Evolutionary conservation across 2,113 vertebrate species (phyloP), one percentile per base, ranked within the genome.

Genomic region (Chloebia gouldiae): DNA sequence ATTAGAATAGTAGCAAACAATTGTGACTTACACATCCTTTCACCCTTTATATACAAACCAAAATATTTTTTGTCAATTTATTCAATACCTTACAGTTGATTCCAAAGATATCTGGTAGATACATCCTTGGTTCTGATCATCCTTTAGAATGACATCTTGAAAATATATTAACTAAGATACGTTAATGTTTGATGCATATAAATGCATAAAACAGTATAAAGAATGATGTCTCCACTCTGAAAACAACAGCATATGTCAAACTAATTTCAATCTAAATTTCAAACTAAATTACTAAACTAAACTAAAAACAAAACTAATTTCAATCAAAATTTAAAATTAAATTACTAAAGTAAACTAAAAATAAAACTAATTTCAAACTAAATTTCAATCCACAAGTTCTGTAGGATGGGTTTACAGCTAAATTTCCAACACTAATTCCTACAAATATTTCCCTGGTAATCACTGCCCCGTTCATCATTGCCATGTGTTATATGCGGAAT

Each of bases 1-100:
- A 91, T 96, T 88, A 96, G 63, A 95, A 79, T 25, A 64, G 70
- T 39, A 81, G 66, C 68, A 93, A 95, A 75, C 45, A 89, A 73
- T 80, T 3, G 1, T 85, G 69, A 33, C 33, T 95, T 91, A 23
- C 20, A 90, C 69, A 94, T 60, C 33, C 22, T 81, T 95, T 96
- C 12, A 13, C 31, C 57, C 33, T 82, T 68, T 85, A 45, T 69
- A 40, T 78, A 81, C 47, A 87, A 95, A 66, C 37, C 63, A 81
- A 92, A 87, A 47, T 7, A 39, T 27, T 64, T 97, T 91, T 93
- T 63, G 24, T 88, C 49, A 71, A 54, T 86, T 84, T 87, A 83
- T 86, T 91, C 79, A 93, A 47, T 91, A 53, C 11, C 69, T 93
- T 93, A 57, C 28, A 76, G 88, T 45, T 45, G 45, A 83, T 94